Percentiles rank a stretch among this genome's conserved stretches.
These are phyloP conservation scores for Heterocephalus glaber DNA, from an alignment of 2,113 vertebrate species.

Conservation along the genomic window DNA sequence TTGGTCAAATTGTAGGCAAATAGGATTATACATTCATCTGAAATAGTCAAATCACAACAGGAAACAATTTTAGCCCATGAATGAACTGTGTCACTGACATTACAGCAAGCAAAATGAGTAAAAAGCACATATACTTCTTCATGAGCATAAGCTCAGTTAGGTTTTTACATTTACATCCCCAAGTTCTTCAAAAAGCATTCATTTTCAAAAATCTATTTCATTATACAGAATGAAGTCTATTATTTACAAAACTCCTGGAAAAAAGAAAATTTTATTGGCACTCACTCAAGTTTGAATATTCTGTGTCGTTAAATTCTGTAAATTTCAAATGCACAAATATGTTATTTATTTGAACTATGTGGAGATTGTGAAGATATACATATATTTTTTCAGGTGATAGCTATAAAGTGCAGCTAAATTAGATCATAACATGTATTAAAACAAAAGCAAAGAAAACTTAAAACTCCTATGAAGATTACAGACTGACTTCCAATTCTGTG, in stretches of 20 bases:
- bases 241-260: slow-evolving; percentile 25
- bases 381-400: background rate
- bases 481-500: background rate
- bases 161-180: background rate
- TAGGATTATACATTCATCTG: background rate
- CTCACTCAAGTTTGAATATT: background rate
- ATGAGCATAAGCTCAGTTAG: background rate
- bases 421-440: background rate
- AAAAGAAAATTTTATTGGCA: background rate
- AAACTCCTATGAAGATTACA: accelerated
- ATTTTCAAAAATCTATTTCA: background rate
- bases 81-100: background rate
- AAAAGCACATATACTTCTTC: background rate
- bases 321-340: background rate
- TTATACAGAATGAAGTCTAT: background rate
- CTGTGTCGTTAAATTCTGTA: background rate
- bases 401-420: background rate
- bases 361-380: background rate
- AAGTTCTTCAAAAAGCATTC: background rate
- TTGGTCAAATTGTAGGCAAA: background rate
- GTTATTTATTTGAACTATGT: background rate
- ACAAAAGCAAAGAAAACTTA: background rate
- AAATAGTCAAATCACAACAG: background rate
- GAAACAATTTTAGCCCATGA: background rate
- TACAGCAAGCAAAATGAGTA: background rate